Conservation (phyloP, 2,113 vertebrate genomes). For the Alces alces region DNA sequence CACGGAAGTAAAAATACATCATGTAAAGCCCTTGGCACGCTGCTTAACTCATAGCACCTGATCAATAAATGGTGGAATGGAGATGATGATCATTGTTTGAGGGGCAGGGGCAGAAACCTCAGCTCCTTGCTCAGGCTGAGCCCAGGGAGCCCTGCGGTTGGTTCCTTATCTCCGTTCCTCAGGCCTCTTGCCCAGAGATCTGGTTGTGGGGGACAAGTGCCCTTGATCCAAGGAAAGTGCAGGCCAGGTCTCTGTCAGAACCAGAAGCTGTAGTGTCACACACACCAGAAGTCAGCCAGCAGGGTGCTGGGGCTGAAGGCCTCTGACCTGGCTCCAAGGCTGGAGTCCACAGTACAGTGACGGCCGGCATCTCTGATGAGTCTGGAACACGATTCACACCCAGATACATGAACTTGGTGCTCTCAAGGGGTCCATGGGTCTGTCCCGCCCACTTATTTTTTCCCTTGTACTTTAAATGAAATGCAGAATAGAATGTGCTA, state of each 20-base stretch:
- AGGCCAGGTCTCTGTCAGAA: not conserved
- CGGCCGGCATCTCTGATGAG: not conserved
- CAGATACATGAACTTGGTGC: not conserved
- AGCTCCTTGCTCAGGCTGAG: not conserved
- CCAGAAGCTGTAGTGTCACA: not conserved
- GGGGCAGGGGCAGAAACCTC: not conserved
- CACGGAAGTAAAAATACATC: not conserved
- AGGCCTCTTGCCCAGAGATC: not conserved
- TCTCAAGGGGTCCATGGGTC: not conserved
- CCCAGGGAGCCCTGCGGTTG: not conserved
- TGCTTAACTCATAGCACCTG: rapidly evolving
- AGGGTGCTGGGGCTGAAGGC: not conserved
- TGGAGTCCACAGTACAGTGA: rapidly evolving
- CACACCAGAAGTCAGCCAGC: not conserved
- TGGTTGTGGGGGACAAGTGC: not conserved
- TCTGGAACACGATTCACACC: not conserved
- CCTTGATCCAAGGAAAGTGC: not conserved
- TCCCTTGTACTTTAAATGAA: not conserved
- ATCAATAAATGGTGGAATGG: rapidly evolving
- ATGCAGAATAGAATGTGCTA: not conserved
- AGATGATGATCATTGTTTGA: too few relatives aligned
- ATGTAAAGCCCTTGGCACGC: not conserved
- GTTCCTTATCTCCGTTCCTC: not conserved
- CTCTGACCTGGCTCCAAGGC: not conserved
- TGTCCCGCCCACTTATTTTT: not conserved